Percentiles rank a stretch among this genome's conserved stretches.
Evolutionary conservation across 2,888 invertebrate genomes (phyloP).

Genomic region (Calameuta idolon): DNA sequence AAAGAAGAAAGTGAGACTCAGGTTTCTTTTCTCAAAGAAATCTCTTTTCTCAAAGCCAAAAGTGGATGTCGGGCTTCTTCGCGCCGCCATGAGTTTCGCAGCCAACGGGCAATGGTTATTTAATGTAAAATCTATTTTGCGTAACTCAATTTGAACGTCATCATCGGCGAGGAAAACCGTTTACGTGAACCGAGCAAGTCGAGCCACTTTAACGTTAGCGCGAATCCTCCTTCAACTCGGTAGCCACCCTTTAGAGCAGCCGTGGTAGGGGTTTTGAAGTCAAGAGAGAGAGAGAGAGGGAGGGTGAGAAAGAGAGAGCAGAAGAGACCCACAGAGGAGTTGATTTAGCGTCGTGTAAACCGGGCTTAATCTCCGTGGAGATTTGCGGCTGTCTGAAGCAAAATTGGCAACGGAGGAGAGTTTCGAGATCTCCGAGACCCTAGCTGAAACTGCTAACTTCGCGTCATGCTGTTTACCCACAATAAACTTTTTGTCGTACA

Average conservation of each 20-base stretch:
- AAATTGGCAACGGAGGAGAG: conserved; percentile 41
- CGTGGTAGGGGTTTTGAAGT: neutral
- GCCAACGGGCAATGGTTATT: conserved; percentile 53
- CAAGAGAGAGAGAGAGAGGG: conserved; percentile 10
- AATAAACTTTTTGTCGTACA: conserved; percentile 30
- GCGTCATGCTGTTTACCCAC: conserved; percentile 33
- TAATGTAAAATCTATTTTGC: conserved; percentile 61
- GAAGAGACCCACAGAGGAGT: conserved; percentile 38
- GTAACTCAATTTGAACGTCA: conserved; percentile 61
- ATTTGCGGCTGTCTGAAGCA: conserved; percentile 45
- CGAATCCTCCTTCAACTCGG: neutral
- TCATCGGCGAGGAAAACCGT: conserved; percentile 57
- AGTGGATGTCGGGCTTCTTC: neutral
- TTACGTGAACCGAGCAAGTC: conserved; percentile 32
- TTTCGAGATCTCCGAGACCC: conserved; percentile 22
- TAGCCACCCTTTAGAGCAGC: neutral
- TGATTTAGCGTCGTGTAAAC: conserved; percentile 52
- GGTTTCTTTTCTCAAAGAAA: neutral
- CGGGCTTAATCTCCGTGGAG: conserved; percentile 49
- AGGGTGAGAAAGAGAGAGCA: conserved; percentile 13
- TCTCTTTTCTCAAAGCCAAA: neutral
- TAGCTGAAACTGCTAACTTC: conserved; percentile 27
- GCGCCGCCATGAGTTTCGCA: neutral
- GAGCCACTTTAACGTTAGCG: conserved; percentile 2
- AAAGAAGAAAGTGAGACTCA: neutral